These are phyloP conservation scores for Acrossocheilus fasciatus DNA, from an alignment of 2,797 vertebrate genomes.

Conservation along the genomic window DNA sequence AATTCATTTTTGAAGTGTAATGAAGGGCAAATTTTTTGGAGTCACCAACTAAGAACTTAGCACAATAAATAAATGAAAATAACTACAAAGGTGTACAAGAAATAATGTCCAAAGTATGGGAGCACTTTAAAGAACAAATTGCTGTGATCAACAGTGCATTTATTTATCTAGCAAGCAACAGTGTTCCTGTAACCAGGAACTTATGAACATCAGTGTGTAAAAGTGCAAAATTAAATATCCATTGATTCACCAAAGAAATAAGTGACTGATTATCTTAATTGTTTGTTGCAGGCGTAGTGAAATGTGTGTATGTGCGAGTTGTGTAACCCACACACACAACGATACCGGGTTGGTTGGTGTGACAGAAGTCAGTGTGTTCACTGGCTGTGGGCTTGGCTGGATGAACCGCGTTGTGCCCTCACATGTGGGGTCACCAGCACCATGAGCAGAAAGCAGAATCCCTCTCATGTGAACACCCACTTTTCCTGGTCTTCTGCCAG, in stretches of 20 bases:
- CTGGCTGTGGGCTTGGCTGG: slow-evolving; percentile 69
- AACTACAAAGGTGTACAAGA: neutral
- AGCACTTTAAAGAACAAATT: neutral
- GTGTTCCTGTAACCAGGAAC: neutral
- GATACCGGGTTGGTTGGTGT: slow-evolving; percentile 16
- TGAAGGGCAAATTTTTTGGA: neutral
- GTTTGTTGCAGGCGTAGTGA: neutral
- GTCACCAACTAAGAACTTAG: too few relatives aligned
- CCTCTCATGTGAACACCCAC: slow-evolving; percentile 79
- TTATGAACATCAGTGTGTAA: neutral
- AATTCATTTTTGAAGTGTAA: neutral
- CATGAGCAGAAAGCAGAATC: slow-evolving; percentile 72
- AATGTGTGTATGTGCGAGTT: neutral
- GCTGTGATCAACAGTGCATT: too few relatives aligned
- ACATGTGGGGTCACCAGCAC: slow-evolving; percentile 73
- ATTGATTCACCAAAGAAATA: neutral
- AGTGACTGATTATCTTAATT: neutral
- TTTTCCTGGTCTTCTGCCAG: slow-evolving; percentile 71
- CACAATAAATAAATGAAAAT: neutral
- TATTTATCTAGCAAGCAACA: neutral
- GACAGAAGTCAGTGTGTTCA: slow-evolving; percentile 62
- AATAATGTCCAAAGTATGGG: too few relatives aligned
- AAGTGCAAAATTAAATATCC: neutral
- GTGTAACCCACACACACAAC: slow-evolving; percentile 29
- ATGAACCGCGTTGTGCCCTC: slow-evolving; percentile 68